Percentiles rank a stretch among this genome's conserved stretches.
Evolutionary conservation across 2,888 invertebrate genomes (phyloP).

Genomic region (Eledona agricola): DNA sequence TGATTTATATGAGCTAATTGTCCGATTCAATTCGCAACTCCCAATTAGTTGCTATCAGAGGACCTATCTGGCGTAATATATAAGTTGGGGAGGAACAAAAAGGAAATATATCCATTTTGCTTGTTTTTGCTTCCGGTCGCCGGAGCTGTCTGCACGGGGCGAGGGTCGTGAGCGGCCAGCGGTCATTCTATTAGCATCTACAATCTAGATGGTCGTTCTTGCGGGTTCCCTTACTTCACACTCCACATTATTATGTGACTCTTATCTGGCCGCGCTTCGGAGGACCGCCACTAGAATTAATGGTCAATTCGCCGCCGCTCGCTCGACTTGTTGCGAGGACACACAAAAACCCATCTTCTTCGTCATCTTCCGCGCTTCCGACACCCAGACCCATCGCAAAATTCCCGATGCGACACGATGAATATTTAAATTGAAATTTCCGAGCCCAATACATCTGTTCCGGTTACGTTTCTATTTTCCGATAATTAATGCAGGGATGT

Average conservation of each 20-base stretch:
- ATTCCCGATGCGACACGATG: no score
- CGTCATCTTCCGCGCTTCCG: no score
- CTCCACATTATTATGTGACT: slow-evolving; percentile 56
- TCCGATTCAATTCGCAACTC: slow-evolving; percentile 56
- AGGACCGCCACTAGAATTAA: slow-evolving; percentile 19
- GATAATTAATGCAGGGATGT: no score
- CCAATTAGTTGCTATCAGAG: slow-evolving; percentile 57
- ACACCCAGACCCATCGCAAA: no score
- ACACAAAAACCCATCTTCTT: no score
- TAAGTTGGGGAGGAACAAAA: slow-evolving; percentile 59
- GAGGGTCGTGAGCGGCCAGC: slow-evolving; percentile 56
- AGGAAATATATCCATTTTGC: slow-evolving; percentile 63
- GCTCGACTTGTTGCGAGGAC: no score
- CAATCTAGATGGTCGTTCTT: slow-evolving; percentile 64
- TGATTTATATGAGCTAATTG: no score
- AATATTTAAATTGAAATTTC: no score
- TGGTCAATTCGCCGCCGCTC: slow-evolving; percentile 19
- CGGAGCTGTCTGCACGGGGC: slow-evolving; percentile 48
- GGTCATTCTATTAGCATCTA: slow-evolving; percentile 65
- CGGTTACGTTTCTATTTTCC: no score
- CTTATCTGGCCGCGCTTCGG: slow-evolving; percentile 31
- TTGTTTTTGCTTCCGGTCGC: slow-evolving; percentile 62
- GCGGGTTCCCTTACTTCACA: slow-evolving; percentile 58
- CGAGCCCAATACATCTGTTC: no score
- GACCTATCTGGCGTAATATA: slow-evolving; percentile 57